Base-by-base conservation (phyloP, 2,888 invertebrate genomes). In the Platycheirus rosarum region DNA sequence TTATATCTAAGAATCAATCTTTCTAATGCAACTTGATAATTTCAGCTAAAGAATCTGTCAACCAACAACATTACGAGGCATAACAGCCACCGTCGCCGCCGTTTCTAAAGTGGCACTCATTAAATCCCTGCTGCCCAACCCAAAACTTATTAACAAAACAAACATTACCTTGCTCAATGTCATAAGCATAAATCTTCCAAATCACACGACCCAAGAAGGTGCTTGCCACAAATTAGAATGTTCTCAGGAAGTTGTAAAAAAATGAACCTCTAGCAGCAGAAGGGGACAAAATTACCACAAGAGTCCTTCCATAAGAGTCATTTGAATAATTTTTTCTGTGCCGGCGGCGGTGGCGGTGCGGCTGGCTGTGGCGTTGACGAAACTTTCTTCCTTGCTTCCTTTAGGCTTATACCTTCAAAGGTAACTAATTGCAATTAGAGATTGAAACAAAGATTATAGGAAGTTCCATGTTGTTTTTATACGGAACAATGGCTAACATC, bases 351-450 rank as follows among this genome's bases (percentile, higher is more conserved):
- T n/a, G n/a, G n/a, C n/a, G n/a, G n/a, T n/a, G n/a, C n/a, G n/a
- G n/a, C n/a, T n/a, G n/a, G n/a, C n/a, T n/a, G n/a, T n/a, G n/a
- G n/a, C n/a, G n/a, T n/a, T n/a, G n/a, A n/a, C 26, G 2, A 26
- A 26, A 6, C 6, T 26, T 26, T 26, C 26, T 6, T 4, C 26
- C 26, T 26, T 26, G 6, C 29, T 18, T 16, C 53, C 44, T 11
- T 26, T 37, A 11, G n/a, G 8, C 14, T 26, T 2, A 16, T 29
- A 29, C 29, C 51, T 16, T 57, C 40, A 26, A 57, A 60, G 48
- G 37, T 69, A 37, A 48, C 69, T 69, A 57, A 69, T 69, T 69
- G 69, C 57, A 69, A 69, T 60, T 57, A 60, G 26, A 69, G 69
- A 69, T 69, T 57, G 46, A 46, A 69, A 57, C 46, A 57, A 46